Evolutionary conservation across 2,113 vertebrate genomes (phyloP), one percentile per base, ranked within the genome.

Genomic region (Amia ocellicauda): DNA sequence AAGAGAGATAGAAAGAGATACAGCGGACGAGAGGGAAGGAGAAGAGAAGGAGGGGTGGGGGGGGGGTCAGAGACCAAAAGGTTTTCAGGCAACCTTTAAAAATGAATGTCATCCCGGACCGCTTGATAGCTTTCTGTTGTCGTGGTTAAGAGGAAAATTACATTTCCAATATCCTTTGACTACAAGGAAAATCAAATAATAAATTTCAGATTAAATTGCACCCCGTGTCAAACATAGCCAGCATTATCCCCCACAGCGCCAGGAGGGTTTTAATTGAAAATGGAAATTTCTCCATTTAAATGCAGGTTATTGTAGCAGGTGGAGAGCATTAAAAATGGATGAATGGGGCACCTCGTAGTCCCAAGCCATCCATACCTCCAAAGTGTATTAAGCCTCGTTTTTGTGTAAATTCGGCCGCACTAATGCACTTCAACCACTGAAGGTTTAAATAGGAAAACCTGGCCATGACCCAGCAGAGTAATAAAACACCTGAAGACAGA

Each of bases 321-420:
- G 70, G 74, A 80, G 78, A 70, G 78, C 71, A 84, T 84, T 86
- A 86, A 78, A 78, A 80, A 82, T 84, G 77, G 78, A 83, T 84
- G 70, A 81, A 81, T 77, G 65, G 75, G 40, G 58, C 67, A 64
- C 64, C 62, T 61, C 52, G 74, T 40, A 41, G 76, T 76, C 68
- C 63, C 29, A 23, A 19, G 9, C 7, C 13, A 66, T 66, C 41
- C 22, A 45, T 24, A 45, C 58, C 40, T 58, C 41, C 40, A 41
- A 22, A 20, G 28, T 58, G 22, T 23, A 58, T 58, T 20, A 42
- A 19, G 22, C 22, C 56, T 58, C n/a, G 14, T 14, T 20, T 19
- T 58, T 16, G 14, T 16, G 45, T 36, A 36, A 19, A 47, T 47
- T 47, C 16, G 13, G 45, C 14, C 47, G 49, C 64, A 60, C 58